Base-by-base conservation (phyloP, 2,797 vertebrate genomes). In the Simalia tracyae region DNA sequence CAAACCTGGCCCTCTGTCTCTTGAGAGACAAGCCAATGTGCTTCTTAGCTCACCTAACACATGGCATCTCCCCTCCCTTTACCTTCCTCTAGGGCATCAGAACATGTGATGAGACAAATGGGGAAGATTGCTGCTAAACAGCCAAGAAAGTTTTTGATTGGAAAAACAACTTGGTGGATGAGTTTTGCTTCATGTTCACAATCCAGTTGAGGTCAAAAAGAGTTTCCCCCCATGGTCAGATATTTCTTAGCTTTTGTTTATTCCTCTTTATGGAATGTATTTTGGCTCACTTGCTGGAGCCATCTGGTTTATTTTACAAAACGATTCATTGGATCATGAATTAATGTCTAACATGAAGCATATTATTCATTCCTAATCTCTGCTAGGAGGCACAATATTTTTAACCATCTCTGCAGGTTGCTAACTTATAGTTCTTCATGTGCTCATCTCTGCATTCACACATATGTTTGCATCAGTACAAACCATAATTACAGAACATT, bases 261-360 rank as follows among this genome's bases (percentile, higher is more conserved):
- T 92, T 90, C 12, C 86, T 76, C 57, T 59, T 90, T 72, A 90
- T 86, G 54, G 26, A 89, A 81, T 22, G 28, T 59, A 86, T 90
- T 90, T 92, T 87, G 85, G 84, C 85, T 81, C n/a, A 90, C 50
- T 84, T 90, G 68, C 59, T 57, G 24, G 46, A 84, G 66, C 66
- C 85, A 87, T 87, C 66, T 90, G 68, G 89, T 87, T 90, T 64
- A 63, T 81, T 92, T 90, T 90, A 90, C 89, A 90, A 92, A 90
- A 90, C 84, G 81, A 92, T 92, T 90, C 85, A 90, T 11, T 68
- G 54, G 85, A 92, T 76, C 31, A 12, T 46, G 85, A 87, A 92
- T 81, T 76, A 90, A 87, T 26, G 57, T 89, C 46, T 86, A 87
- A 92, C 10, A 87, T 87, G 31, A 87, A 63, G 5, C 31, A 81